Base-by-base conservation (phyloP, 2,797 vertebrate genomes). In the Melopsittacus undulatus region DNA sequence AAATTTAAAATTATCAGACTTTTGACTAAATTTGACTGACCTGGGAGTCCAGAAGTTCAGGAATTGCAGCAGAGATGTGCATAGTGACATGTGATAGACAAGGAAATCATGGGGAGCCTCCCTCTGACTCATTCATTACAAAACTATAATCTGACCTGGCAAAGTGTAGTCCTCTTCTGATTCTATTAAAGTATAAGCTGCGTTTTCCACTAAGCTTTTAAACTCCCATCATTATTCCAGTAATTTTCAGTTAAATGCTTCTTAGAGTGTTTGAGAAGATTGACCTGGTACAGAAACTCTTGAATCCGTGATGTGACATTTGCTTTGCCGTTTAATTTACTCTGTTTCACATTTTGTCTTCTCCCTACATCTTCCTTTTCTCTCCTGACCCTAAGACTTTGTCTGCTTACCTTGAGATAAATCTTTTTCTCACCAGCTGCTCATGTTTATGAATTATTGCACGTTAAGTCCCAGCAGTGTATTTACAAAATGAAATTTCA, bases 141-240 rank as follows among this genome's bases (percentile, higher is more conserved):
- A 20, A 22, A 3, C 8, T 24, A 1, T 0, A 0, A 13, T 68
- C 18, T 16, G 59, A 5, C 29, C 54, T n/a, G 7, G 26, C 18
- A 56, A 40, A 36, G 27, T 32, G 34, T 48, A 36, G 63, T 32
- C 24, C 17, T 49, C 13, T 43, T 70, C 46, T 46, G 23, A 54
- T 17, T 13, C 16, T 7, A 3, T 43, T 12, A 45, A 79, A 40
- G 29, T 14, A 45, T 17, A 74, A 75, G 36, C 21, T 20, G 26
- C 46, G 5, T 40, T 72, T 72, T 59, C 46, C 62, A 8, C 11
- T 46, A n/a, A 46, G 16, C 16, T 56, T 62, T 51, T 54, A 30
- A 49, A 52, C 40, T 75, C 27, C 20, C 5, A 21, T 73, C 9
- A 17, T 74, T 78, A 64, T 61, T 82, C 26, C 12, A 49, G 11